Conservation (phyloP, 1,140 invertebrate genomes). For the Zelostemma sp. region DNA sequence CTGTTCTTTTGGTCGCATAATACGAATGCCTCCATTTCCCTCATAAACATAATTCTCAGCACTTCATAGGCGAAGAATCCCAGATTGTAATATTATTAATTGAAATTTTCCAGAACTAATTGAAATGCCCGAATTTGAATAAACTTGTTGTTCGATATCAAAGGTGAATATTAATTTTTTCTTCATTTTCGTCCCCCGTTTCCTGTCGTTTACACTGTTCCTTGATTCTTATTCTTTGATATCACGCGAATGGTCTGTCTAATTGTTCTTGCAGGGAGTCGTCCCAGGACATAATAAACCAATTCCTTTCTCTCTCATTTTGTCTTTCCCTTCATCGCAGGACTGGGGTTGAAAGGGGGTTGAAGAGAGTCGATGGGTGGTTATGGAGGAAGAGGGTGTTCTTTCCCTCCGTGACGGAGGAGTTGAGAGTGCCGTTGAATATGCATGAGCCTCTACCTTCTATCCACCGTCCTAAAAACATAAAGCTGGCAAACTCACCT, state of each 20-base stretch:
- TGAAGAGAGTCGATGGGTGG: slow-evolving; percentile 43
- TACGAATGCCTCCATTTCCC: neutral
- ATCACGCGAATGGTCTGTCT: slow-evolving; percentile 50
- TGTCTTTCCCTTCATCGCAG: slow-evolving; percentile 40
- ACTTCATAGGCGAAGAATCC: too few species aligned
- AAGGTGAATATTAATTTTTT: slow-evolving; percentile 33
- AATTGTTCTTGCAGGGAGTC: slow-evolving; percentile 51
- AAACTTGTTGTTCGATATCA: slow-evolving; percentile 35
- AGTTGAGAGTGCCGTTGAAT: slow-evolving; percentile 71
- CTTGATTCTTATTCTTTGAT: slow-evolving; percentile 49
- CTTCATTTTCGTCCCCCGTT: slow-evolving; percentile 29
- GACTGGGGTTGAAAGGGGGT: slow-evolving; percentile 42
- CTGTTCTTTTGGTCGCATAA: neutral
- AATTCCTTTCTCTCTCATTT: slow-evolving; percentile 46
- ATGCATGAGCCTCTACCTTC: slow-evolving; percentile 68
- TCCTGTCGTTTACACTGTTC: slow-evolving; percentile 43
- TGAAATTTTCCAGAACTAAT: slow-evolving; percentile 14
- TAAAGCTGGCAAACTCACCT: slow-evolving; percentile 53
- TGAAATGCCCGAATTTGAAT: slow-evolving; percentile 32
- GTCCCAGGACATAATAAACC: slow-evolving; percentile 53
- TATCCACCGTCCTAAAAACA: slow-evolving; percentile 71
- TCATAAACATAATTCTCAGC: too few species aligned
- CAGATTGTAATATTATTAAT: slow-evolving; percentile 1
- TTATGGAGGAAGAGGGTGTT: slow-evolving; percentile 60
- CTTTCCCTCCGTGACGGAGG: slow-evolving; percentile 71